Percentiles rank a stretch among this genome's conserved stretches.
phyloP scores from a whole-genome alignment of 2,113 vertebrate species.

The Pithys albifrons region DNA sequence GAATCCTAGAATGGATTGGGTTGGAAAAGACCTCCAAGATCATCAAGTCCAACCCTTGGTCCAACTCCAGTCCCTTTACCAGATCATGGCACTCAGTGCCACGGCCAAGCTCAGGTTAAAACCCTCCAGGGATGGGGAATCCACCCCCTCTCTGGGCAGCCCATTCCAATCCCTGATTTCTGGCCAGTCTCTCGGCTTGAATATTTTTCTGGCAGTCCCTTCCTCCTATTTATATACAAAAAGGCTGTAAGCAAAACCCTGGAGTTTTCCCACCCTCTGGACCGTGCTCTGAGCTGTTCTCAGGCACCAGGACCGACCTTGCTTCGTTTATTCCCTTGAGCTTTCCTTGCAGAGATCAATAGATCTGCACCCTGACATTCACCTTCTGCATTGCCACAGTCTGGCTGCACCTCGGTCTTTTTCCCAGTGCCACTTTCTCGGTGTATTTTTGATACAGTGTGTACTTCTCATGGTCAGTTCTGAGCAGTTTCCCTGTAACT shows the following conservation, averaged over 20 bases:
- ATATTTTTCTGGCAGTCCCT: not conserved
- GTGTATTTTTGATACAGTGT: fast-evolving
- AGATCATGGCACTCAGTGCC: no score
- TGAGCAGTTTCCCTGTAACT: not conserved
- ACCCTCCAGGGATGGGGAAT: no score
- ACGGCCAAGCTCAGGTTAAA: no score
- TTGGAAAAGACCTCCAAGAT: no score
- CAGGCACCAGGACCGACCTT: not conserved
- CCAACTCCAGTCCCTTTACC: no score
- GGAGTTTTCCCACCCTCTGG: not conserved
- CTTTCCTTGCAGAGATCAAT: not conserved
- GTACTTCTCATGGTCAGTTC: fast-evolving
- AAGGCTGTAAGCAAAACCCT: not conserved
- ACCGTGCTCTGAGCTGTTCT: not conserved
- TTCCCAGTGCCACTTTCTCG: not conserved
- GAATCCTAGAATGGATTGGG: no score
- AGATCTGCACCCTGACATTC: not conserved
- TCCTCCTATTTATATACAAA: not conserved
- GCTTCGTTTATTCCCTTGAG: not conserved
- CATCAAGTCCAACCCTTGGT: no score
- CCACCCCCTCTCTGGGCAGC: no score
- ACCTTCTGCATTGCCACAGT: not conserved
- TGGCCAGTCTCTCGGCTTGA: not conserved
- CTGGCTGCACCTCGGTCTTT: not conserved
- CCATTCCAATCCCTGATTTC: not conserved